These are phyloP conservation scores for Telmatochromis sp. DNA, from an alignment of 2,113 vertebrate genomes.

Conservation along the genomic window DNA sequence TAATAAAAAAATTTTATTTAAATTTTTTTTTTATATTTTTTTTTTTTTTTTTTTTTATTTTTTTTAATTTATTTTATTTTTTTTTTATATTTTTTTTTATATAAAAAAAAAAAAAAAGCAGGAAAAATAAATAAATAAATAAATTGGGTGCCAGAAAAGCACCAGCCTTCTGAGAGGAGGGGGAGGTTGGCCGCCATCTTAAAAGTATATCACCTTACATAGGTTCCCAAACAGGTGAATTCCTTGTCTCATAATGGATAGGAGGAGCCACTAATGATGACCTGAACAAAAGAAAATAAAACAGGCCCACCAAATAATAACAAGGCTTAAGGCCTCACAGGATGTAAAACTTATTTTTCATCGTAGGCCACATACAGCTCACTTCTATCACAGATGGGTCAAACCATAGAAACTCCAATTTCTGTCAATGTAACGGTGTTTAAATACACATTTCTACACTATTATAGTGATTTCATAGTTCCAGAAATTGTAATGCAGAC, in stretches of 20 bases:
- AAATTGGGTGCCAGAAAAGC: not conserved
- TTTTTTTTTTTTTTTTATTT: too few species aligned
- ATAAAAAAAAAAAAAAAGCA: too few species aligned
- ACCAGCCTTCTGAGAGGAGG: not conserved
- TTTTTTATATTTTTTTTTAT: not conserved
- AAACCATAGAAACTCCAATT: not conserved
- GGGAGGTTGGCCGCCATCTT: not conserved
- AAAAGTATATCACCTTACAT: not conserved
- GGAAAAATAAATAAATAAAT: not conserved
- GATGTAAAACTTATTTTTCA: not conserved
- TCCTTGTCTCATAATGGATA: not conserved
- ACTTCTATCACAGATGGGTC: not conserved
- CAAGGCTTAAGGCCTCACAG: not conserved
- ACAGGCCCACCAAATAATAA: not conserved
- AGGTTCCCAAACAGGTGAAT: not conserved
- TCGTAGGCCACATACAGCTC: not conserved
- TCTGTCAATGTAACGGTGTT: not conserved
- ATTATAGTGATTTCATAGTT: not conserved
- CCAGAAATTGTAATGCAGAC: not conserved
- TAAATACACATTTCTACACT: not conserved
- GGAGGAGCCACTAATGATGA: not conserved
- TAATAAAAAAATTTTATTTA: too few species aligned
- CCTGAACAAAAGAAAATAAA: not conserved
- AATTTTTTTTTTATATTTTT: too few species aligned
- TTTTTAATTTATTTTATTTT: not conserved